A percentile compares a stretch with the other conserved stretches of the same genome.
Evolutionary conservation across 2,113 vertebrate genomes (phyloP).

Genomic region (Thermophis baileyi): DNA sequence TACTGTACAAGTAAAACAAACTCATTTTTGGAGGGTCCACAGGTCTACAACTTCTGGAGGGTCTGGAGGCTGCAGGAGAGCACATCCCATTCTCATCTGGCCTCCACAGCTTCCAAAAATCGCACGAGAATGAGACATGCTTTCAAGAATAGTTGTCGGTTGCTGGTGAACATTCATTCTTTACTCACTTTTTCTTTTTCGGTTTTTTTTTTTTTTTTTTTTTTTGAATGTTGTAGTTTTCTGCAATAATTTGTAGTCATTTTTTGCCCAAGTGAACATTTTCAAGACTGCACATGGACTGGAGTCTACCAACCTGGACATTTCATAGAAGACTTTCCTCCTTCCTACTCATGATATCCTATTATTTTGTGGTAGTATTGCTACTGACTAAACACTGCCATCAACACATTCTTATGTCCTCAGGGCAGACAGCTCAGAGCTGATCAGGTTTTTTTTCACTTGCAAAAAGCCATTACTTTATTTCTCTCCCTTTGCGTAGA

Average conservation of each 20-base stretch:
- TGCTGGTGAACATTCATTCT: background rate
- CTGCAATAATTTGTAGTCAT: background rate
- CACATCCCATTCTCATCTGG: background rate
- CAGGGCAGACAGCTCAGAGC: constrained; percentile 38
- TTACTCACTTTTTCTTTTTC: background rate
- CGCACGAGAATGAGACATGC: background rate
- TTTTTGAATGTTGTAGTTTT: background rate
- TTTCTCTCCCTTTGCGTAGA: constrained; percentile 48
- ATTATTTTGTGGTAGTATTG: constrained; percentile 29
- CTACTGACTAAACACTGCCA: background rate
- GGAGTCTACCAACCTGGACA: background rate
- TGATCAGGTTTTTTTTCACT: constrained; percentile 47
- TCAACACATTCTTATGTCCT: constrained; percentile 23
- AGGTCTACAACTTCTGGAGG: background rate
- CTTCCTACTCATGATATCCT: background rate
- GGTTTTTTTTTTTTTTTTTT: too few species aligned
- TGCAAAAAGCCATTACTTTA: constrained; percentile 48
- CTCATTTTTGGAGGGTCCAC: too few species aligned
- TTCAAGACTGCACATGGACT: background rate
- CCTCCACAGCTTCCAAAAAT: background rate
- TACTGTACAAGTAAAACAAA: too few species aligned
- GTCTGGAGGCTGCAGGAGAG: background rate
- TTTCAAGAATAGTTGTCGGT: background rate
- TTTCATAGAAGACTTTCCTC: constrained; percentile 15
- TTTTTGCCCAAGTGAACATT: background rate